Evolutionary conservation across 2,797 vertebrate genomes (phyloP).

Genomic region (Galago senegalensis): DNA sequence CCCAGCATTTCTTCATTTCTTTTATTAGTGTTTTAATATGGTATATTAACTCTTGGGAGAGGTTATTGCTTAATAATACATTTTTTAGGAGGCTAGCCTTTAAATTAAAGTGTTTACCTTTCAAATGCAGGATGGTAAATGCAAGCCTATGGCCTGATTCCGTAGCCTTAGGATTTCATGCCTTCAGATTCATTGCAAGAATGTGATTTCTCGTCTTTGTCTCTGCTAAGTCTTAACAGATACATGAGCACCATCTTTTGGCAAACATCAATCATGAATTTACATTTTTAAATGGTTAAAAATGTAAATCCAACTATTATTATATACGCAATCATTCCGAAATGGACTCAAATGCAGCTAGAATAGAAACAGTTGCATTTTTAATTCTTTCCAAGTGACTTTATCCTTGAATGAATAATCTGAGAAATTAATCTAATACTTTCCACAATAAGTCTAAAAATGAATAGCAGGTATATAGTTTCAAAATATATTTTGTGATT

Average conservation of each 20-base stretch:
- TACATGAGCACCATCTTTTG: constrained; percentile 87
- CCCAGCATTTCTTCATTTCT: background rate
- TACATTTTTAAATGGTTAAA: background rate
- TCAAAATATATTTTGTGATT: background rate
- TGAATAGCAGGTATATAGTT: background rate
- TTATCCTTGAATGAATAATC: background rate
- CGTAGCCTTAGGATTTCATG: constrained; percentile 35
- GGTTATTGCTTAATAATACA: constrained; percentile 83
- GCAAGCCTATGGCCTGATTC: constrained; percentile 75
- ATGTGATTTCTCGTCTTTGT: background rate
- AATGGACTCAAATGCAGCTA: background rate
- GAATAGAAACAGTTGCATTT: background rate
- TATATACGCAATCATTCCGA: background rate
- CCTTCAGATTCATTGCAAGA: constrained; percentile 49
- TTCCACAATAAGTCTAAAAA: background rate
- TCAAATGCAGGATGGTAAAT: constrained; percentile 75
- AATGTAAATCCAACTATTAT: background rate
- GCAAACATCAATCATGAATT: constrained; percentile 66
- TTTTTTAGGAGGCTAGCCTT: constrained; percentile 81
- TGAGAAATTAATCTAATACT: background rate
- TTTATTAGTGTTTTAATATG: constrained; percentile 75
- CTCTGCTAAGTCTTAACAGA: constrained; percentile 61
- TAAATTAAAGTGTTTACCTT: constrained; percentile 85
- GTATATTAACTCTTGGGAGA: constrained; percentile 74
- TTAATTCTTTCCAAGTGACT: background rate